These are phyloP conservation scores for Drosophila quinaria DNA, from an alignment of 2,888 invertebrate genomes.

Conservation along the genomic window DNA sequence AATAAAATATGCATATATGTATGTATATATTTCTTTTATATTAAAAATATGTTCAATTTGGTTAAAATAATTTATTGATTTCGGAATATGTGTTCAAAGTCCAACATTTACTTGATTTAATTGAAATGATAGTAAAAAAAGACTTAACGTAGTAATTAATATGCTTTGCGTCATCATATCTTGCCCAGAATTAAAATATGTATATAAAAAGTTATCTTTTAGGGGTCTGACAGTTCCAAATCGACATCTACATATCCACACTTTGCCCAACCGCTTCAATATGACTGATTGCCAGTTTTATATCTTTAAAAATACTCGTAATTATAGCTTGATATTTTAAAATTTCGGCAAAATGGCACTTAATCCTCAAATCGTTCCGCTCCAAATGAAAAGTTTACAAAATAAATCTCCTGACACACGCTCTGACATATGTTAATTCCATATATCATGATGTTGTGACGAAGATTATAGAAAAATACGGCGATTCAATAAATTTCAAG, in stretches of 20 bases:
- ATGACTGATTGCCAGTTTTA: slow-evolving; percentile 43
- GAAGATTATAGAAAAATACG: slow-evolving; percentile 16
- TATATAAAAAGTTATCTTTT: slow-evolving; percentile 48
- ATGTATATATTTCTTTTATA: slow-evolving; percentile 30
- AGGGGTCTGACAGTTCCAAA: slow-evolving; percentile 56
- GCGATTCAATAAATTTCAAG: slow-evolving; percentile 49
- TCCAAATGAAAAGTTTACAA: slow-evolving; percentile 43
- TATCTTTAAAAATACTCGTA: slow-evolving; percentile 16
- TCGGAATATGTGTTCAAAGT: slow-evolving; percentile 62
- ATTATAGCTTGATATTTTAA: slow-evolving; percentile 48
- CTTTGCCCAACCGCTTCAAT: slow-evolving; percentile 42
- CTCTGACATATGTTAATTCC: not conserved
- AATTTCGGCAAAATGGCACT: slow-evolving; percentile 80
- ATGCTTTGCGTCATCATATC: slow-evolving; percentile 40
- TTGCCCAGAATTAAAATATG: slow-evolving; percentile 58
- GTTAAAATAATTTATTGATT: slow-evolving; percentile 80
- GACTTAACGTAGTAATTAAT: slow-evolving; percentile 67
- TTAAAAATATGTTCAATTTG: slow-evolving; percentile 67
- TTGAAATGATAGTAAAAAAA: slow-evolving; percentile 61
- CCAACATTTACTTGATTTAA: slow-evolving; percentile 54
- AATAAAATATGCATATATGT: slow-evolving; percentile 37
- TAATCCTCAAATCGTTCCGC: slow-evolving; percentile 65
- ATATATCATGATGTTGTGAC: slow-evolving; percentile 11
- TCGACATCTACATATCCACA: slow-evolving; percentile 39
- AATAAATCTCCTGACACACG: slow-evolving; percentile 18